Conservation (phyloP, 2,113 vertebrate species). For the Gambusia affinis region DNA sequence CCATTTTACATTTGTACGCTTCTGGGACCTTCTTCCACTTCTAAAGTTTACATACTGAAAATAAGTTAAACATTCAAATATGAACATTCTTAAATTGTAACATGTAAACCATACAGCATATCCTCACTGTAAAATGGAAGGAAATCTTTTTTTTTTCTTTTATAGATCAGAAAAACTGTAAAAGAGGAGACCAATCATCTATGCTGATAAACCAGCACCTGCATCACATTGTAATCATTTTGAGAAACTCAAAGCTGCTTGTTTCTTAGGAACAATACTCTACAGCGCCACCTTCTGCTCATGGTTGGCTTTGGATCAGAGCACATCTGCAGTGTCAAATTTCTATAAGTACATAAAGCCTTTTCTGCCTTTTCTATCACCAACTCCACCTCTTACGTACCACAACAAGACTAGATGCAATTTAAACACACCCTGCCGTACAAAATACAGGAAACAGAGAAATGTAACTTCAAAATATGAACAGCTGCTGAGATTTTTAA, state of each 20-base stretch:
- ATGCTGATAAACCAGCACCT: background rate
- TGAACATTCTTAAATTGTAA: conserved; percentile 38
- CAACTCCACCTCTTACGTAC: no score
- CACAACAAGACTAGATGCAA: background rate
- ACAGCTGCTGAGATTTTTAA: background rate
- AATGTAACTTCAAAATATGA: background rate
- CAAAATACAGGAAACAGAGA: background rate
- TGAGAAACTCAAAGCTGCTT: background rate
- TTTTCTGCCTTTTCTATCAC: background rate
- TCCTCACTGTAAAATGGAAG: conserved; percentile 12
- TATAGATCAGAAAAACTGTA: background rate
- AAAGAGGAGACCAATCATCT: background rate
- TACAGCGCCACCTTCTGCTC: background rate
- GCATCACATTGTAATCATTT: background rate
- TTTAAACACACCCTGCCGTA: no score
- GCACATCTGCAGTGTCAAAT: background rate
- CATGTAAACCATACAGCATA: conserved; percentile 18
- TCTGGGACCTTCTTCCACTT: background rate
- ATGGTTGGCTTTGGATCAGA: background rate
- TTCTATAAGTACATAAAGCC: background rate
- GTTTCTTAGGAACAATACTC: background rate
- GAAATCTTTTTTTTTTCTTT: background rate
- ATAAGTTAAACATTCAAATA: conserved; percentile 65
- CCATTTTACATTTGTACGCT: background rate
- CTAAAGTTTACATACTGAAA: conserved; percentile 23